These are phyloP conservation scores for Lasioglossum baleicum DNA, from an alignment of 1,140 invertebrate genomes.

Conservation along the genomic window DNA sequence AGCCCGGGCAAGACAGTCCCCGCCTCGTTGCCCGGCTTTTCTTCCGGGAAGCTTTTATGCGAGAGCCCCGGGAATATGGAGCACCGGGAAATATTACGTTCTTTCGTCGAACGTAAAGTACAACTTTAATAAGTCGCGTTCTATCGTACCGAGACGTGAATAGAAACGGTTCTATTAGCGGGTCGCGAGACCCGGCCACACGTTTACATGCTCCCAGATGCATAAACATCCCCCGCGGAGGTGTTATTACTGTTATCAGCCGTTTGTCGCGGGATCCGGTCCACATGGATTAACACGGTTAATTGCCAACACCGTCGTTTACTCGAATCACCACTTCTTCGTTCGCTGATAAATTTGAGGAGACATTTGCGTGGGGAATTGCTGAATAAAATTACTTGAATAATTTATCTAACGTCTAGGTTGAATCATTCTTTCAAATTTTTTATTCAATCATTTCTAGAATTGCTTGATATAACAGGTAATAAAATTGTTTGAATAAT, in stretches of 20 bases:
- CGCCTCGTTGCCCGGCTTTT: neutral
- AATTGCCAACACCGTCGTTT: no score
- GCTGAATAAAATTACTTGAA: no score
- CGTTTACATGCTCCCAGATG: neutral
- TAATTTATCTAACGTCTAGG: no score
- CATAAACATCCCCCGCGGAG: neutral
- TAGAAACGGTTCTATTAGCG: neutral
- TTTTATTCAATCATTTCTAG: no score
- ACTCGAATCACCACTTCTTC: no score
- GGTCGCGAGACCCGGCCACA: neutral
- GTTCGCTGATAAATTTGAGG: no score
- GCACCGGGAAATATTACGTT: constrained; percentile 5
- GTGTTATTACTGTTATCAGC: neutral
- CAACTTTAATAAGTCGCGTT: constrained; percentile 20
- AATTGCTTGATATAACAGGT: no score
- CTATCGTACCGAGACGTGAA: neutral
- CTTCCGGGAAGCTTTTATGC: neutral
- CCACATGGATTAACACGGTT: no score
- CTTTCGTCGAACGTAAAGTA: neutral
- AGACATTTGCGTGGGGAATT: no score
- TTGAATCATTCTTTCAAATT: no score
- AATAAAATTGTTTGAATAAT: no score
- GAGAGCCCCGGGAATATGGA: neutral
- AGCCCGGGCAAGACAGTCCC: neutral
- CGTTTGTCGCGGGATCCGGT: no score